Percentiles rank a stretch among this genome's conserved stretches.
Evolutionary conservation across 2,113 vertebrate species (phyloP).

Genomic region (Amazona guildingii): DNA sequence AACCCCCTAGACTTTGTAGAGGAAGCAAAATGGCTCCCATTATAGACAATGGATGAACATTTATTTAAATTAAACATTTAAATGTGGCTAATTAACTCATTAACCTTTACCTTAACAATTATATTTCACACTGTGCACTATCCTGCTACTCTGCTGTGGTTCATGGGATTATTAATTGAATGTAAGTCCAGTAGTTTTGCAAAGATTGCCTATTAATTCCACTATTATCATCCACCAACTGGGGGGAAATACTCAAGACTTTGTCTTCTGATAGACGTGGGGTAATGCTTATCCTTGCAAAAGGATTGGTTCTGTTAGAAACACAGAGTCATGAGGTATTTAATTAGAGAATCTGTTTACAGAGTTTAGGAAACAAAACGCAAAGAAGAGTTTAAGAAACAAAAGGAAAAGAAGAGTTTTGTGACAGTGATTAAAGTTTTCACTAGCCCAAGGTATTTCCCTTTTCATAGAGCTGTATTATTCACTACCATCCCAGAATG

Average conservation of each 20-base stretch:
- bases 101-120: slow-evolving; percentile 75
- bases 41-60: slow-evolving; percentile 33
- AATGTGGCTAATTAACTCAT: slow-evolving; percentile 73
- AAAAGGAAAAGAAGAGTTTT: neutral
- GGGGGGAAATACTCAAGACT: neutral
- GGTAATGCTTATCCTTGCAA: neutral
- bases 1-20: neutral
- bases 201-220: slow-evolving; percentile 39
- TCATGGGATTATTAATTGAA: slow-evolving; percentile 71
- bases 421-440: neutral
- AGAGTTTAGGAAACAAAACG: neutral
- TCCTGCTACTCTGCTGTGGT: slow-evolving; percentile 35
- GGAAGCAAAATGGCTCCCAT: slow-evolving; percentile 21
- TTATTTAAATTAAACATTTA: slow-evolving; percentile 75
- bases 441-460: neutral
- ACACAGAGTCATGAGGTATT: neutral
- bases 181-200: slow-evolving; percentile 35
- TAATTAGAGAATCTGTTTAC: neutral
- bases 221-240: neutral
- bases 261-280: neutral
- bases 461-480: neutral
- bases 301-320: neutral
- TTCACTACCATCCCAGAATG: neutral
- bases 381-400: neutral
- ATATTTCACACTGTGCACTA: slow-evolving; percentile 67